These are phyloP conservation scores for Dryadula phaetusa DNA, from an alignment of 2,888 invertebrate genomes.

Conservation along the genomic window DNA sequence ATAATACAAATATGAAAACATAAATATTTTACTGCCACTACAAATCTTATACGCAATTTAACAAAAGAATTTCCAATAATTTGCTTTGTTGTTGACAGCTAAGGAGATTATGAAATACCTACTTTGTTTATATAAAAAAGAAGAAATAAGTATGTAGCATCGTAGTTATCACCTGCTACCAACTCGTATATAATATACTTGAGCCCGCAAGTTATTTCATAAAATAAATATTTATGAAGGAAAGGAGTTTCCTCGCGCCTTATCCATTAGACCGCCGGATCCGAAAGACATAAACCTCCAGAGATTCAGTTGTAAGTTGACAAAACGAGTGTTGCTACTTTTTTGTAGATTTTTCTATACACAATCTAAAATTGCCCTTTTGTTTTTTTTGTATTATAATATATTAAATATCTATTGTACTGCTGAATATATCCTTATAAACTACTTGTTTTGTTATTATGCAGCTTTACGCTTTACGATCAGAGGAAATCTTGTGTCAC, in stretches of 20 bases:
- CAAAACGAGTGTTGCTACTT: conserved; percentile 71
- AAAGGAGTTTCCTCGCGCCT: conserved; percentile 74
- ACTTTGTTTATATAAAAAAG: conserved; percentile 51
- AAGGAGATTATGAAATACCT: conserved; percentile 41
- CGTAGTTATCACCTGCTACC: conserved; percentile 74
- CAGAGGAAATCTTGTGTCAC: too few species aligned
- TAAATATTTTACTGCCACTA: not conserved
- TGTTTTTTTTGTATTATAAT: conserved; percentile 36
- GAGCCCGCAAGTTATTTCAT: conserved; percentile 79
- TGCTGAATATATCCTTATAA: too few species aligned
- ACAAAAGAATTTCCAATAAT: conserved; percentile 4
- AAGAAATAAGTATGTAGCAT: conserved; percentile 60
- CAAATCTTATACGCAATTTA: conserved; percentile 2
- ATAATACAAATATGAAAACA: not conserved
- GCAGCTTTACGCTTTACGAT: too few species aligned
- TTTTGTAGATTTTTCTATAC: conserved; percentile 54
- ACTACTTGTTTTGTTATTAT: too few species aligned
- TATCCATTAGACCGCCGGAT: conserved; percentile 78
- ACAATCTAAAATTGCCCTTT: conserved; percentile 46
- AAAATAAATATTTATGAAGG: conserved; percentile 84
- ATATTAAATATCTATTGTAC: not conserved
- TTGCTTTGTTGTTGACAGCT: conserved; percentile 18
- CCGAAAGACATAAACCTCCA: conserved; percentile 81
- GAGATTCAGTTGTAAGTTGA: conserved; percentile 80
- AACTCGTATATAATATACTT: conserved; percentile 71